Evolutionary conservation across 2,888 invertebrate genomes (phyloP), one percentile per base, ranked within the genome.

Genomic region (Chironomus riparius): DNA sequence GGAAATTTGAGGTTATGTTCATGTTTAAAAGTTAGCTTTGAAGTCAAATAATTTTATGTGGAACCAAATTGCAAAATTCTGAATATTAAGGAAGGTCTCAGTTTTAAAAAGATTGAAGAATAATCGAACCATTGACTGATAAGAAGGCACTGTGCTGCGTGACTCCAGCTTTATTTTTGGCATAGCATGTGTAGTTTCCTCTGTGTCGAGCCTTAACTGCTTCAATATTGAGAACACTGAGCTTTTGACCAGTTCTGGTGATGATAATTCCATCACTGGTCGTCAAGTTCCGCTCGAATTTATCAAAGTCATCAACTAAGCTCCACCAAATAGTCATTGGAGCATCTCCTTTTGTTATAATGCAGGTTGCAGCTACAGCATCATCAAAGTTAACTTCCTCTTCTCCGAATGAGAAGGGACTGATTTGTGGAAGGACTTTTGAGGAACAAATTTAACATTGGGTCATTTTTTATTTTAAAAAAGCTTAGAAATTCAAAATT

Each of bases 371-470:
- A 76, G 91, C 91, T 56, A 91, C 90, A 78, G 90, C 87, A 78
- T 93, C 92, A 4, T 92, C 93, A 77, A 91, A 90, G 81, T 92
- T 91, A 68, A 92, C 88, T 76, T 91, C 87, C 79, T 91, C 91
- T 72, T 91, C 91, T 76, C 92, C 92, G 80, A 93, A 92, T 77
- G 87, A 86, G 82, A 93, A 91, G 77, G 91, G 91, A 83, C 90
- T 88, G 81, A 93, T 90, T 87, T 91, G 90, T 78, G 92, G 92
- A 78, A 89, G 86, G 82, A 92, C 91, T 92, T 83, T 21, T 4
- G 13, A n/a, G 22, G 28, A 81, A 77, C 72, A n/a, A 21, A 61
- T 77, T 69, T 76, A n/a, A n/a, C n/a, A n/a, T n/a, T n/a, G n/a
- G n/a, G n/a, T n/a, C n/a, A n/a, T n/a, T n/a, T n/a, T n/a, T n/a